Evolutionary conservation across 2,888 invertebrate genomes (phyloP), one percentile per base, ranked within the genome.

Genomic region (Drepana falcataria): DNA sequence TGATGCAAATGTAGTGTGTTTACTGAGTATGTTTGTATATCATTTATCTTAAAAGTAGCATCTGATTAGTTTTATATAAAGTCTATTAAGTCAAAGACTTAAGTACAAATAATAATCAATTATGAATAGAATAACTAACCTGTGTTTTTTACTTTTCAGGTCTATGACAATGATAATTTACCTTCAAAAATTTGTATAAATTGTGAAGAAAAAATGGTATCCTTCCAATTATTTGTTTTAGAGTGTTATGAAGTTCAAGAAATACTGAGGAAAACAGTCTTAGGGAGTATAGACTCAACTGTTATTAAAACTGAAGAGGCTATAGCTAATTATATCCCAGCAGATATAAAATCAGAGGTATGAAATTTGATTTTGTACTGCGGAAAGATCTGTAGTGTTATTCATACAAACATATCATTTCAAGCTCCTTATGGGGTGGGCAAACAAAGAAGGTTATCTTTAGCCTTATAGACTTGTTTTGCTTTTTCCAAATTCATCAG

Each of bases 151-250:
- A 47, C 53, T 35, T 79, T 83, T 47, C 71, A 91, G 90, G 62
- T 91, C 35, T 75, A 66, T 70, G 84, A 85, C 54, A 76, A 69
- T 66, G 88, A 91, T 59, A 74, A 71, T 49, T 71, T 91, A 56
- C 87, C 91, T 9, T 86, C 88, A 47, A 87, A 75, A 65, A 79
- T 90, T 54, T 91, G 91, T 61, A 60, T 87, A 21, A 83, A 81
- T 56, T 91, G 91, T 75, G 89, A 90, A 72, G 90, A 90, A 59
- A 91, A 82, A 70, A 79, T 91, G 70, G 76, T 89, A n/a, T 79
- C 86, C 41, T 88, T 90, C 64, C 85, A 90, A 66, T 63, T 88
- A 52, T 91, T 86, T 79, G 71, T 88, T 48, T 67, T 88, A 60
- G 87, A 91, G 70, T 90, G 90, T 64, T 81, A 79, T 56, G 87